Conservation (phyloP, 2,888 invertebrate genomes). For the Rhorus exstirpatorius region DNA sequence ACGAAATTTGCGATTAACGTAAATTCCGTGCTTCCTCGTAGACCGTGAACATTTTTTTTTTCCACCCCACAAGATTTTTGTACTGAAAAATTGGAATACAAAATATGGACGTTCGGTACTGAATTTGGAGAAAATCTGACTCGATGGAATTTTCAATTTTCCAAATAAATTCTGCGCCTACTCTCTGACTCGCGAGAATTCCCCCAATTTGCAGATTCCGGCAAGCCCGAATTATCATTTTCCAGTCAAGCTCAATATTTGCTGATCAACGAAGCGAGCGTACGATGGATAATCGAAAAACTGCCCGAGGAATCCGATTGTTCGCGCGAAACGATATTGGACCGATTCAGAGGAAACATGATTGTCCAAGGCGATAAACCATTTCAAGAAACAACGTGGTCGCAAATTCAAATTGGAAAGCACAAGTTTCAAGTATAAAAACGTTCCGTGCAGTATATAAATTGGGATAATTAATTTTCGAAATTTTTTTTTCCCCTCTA, state of each 20-base stretch:
- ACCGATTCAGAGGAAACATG: slow-evolving; percentile 96
- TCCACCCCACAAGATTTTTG: too few relatives aligned
- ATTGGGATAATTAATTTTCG: too few relatives aligned
- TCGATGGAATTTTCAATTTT: too few relatives aligned
- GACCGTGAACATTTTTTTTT: too few relatives aligned
- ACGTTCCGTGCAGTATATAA: not conserved
- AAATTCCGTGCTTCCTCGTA: too few relatives aligned
- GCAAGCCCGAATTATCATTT: slow-evolving; percentile 87
- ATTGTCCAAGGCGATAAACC: slow-evolving; percentile 91
- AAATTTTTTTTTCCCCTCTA: too few relatives aligned
- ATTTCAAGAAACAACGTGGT: slow-evolving; percentile 93
- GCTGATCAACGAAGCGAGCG: slow-evolving; percentile 92
- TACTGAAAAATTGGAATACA: too few relatives aligned
- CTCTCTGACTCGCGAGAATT: too few relatives aligned
- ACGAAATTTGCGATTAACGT: too few relatives aligned
- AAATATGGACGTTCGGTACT: too few relatives aligned
- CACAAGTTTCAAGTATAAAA: slow-evolving; percentile 87
- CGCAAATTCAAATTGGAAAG: slow-evolving; percentile 89
- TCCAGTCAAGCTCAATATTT: slow-evolving; percentile 95
- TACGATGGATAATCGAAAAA: slow-evolving; percentile 90
- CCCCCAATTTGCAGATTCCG: slow-evolving; percentile 70
- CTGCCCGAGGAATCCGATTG: slow-evolving; percentile 86
- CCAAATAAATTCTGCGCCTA: too few relatives aligned
- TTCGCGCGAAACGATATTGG: slow-evolving; percentile 88
- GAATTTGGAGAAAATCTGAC: too few relatives aligned